Percentiles rank a stretch among this genome's conserved stretches.
Evolutionary conservation across 2,888 invertebrate species (phyloP).

Genomic region (Cephonodes hylas): DNA sequence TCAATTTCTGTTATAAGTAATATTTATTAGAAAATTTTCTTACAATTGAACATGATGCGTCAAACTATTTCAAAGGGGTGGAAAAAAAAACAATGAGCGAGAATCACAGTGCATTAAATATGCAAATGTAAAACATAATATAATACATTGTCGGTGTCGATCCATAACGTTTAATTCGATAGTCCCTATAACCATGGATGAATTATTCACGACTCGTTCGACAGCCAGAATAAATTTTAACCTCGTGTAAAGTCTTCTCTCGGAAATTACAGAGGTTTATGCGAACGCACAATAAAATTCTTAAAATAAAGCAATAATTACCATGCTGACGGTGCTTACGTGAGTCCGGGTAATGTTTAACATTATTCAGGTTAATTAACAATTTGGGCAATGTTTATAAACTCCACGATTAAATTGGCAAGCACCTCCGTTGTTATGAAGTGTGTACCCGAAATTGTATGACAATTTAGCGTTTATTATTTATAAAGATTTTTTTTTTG

Average conservation of each 20-base stretch:
- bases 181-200: conserved; percentile 56
- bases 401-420: background rate
- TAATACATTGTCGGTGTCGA: conserved; percentile 50
- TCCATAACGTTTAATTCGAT: conserved; percentile 61
- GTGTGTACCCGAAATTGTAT: background rate
- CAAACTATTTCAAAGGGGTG: background rate
- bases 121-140: conserved; percentile 62
- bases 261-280: conserved; percentile 29
- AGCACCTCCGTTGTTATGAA: background rate
- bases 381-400: conserved; percentile 22
- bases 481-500: background rate
- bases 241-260: conserved; percentile 41
- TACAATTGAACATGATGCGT: no score
- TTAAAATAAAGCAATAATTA: conserved; percentile 31
- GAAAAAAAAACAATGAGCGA: conserved; percentile 30
- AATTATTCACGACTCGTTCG: conserved; percentile 61
- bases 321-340: conserved; percentile 29
- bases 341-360: conserved; percentile 28
- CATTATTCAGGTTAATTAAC: conserved; percentile 45
- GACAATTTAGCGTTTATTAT: background rate
- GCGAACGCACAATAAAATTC: conserved; percentile 33
- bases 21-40: no score
- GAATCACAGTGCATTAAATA: conserved; percentile 52
- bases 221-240: conserved; percentile 50
- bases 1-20: no score